Conservation (phyloP, 2,888 invertebrate genomes). For the Sicus ferrugineus region DNA sequence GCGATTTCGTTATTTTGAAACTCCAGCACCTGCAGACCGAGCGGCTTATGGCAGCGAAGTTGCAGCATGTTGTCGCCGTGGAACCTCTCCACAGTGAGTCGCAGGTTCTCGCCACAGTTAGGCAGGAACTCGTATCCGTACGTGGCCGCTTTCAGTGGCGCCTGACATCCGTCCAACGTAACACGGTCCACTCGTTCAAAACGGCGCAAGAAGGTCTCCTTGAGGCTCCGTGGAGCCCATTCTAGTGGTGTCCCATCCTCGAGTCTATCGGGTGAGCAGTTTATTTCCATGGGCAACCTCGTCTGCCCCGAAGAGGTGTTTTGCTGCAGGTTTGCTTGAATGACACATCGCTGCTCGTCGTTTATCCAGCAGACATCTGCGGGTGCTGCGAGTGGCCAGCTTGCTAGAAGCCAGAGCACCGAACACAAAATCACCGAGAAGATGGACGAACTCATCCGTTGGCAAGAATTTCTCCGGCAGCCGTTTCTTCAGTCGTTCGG, state of each 20-base stretch:
- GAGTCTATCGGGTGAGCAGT: slow-evolving; percentile 44
- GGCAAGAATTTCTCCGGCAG: background rate
- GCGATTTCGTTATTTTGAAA: slow-evolving; percentile 54
- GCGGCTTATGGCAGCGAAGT: slow-evolving; percentile 45
- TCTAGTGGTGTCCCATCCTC: too few relatives aligned
- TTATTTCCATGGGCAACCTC: slow-evolving; percentile 50
- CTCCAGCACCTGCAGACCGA: slow-evolving; percentile 40
- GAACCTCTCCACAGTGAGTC: slow-evolving; percentile 50
- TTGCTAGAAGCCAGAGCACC: slow-evolving; percentile 6
- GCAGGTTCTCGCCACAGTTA: slow-evolving; percentile 51
- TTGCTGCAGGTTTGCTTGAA: slow-evolving; percentile 47
- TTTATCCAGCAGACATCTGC: slow-evolving; percentile 39
- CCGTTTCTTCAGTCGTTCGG: background rate
- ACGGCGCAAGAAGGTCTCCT: slow-evolving; percentile 36
- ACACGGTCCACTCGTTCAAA: slow-evolving; percentile 45
- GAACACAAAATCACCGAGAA: slow-evolving; percentile 11
- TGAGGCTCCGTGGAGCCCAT: too few relatives aligned
- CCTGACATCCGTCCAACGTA: slow-evolving; percentile 54
- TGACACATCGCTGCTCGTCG: slow-evolving; percentile 40
- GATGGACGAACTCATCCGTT: background rate
- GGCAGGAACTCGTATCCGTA: slow-evolving; percentile 58
- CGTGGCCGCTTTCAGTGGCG: slow-evolving; percentile 49
- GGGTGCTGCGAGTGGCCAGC: background rate
- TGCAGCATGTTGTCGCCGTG: slow-evolving; percentile 48
- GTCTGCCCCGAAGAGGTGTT: slow-evolving; percentile 36